Conservation (phyloP, 1,140 invertebrate species). For the Neodiprion lecontei region DNA sequence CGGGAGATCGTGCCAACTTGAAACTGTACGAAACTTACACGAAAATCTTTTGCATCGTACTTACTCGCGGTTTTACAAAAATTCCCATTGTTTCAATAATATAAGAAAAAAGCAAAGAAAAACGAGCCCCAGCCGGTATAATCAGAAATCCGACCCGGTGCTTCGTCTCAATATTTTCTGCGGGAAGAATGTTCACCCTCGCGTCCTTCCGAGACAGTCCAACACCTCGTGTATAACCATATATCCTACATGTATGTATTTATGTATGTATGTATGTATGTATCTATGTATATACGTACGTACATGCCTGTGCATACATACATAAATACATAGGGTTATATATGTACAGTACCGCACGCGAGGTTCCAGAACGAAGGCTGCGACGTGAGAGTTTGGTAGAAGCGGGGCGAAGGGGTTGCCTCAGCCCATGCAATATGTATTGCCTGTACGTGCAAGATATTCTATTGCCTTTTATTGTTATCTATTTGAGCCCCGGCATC, state of each 20-base stretch:
- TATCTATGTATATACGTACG: background rate
- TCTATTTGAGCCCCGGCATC: constrained; percentile 6
- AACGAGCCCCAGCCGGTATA: no score
- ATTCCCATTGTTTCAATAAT: no score
- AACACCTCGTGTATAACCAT: background rate
- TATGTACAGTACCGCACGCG: background rate
- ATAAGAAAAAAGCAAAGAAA: no score
- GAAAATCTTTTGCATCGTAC: no score
- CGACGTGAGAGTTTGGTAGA: background rate
- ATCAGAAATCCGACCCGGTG: background rate
- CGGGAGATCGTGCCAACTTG: no score
- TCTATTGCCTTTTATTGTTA: constrained; percentile 37
- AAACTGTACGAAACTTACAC: no score
- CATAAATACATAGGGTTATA: background rate
- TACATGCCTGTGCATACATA: background rate
- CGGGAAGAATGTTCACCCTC: background rate
- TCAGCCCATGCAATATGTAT: constrained; percentile 36
- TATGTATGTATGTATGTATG: background rate
- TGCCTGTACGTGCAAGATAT: constrained; percentile 31
- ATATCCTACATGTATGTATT: background rate
- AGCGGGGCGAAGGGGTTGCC: background rate
- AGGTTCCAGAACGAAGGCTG: background rate
- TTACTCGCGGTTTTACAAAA: no score
- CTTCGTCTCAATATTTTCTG: constrained; percentile 5
- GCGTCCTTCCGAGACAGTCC: background rate